Percentiles rank a stretch among this genome's conserved stretches.
Evolutionary conservation across 2,888 invertebrate genomes (phyloP).

Genomic region (Beris chalybata): DNA sequence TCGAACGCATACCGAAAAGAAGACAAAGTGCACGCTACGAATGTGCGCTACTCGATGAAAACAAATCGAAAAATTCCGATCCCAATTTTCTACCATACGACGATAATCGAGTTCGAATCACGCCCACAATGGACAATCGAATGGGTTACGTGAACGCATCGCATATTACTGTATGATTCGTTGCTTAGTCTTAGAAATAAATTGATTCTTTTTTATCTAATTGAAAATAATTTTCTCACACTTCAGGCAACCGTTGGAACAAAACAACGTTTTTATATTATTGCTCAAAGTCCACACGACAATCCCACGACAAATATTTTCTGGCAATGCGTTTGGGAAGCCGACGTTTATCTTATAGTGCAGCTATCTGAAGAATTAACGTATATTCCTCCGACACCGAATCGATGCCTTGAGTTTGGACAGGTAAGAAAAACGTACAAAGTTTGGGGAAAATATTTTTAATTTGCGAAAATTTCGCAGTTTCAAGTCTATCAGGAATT

Average conservation of each 20-base stretch:
- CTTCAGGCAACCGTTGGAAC: slow-evolving; percentile 78
- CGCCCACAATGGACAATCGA: slow-evolving; percentile 80
- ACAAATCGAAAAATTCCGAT: slow-evolving; percentile 57
- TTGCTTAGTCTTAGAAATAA: not conserved
- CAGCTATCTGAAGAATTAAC: slow-evolving; percentile 69
- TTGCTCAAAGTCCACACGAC: slow-evolving; percentile 57
- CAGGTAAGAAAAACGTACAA: slow-evolving; percentile 57
- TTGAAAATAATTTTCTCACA: not conserved
- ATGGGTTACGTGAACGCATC: slow-evolving; percentile 93
- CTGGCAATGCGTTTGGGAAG: slow-evolving; percentile 92
- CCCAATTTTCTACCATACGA: slow-evolving; percentile 82
- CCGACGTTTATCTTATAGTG: slow-evolving; percentile 79
- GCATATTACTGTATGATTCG: slow-evolving; percentile 71
- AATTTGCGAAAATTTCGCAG: slow-evolving; percentile 53
- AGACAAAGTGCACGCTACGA: slow-evolving; percentile 70
- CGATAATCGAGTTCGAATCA: slow-evolving; percentile 80
- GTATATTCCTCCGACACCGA: slow-evolving; percentile 64
- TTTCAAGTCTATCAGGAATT: slow-evolving; percentile 73
- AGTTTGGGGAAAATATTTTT: not conserved
- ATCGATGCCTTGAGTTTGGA: slow-evolving; percentile 66
- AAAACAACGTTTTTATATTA: slow-evolving; percentile 83
- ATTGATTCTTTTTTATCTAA: slow-evolving; percentile 27
- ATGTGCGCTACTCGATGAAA: slow-evolving; percentile 74
- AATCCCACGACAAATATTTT: slow-evolving; percentile 60
- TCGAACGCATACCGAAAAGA: slow-evolving; percentile 80